Evolutionary conservation across 2,797 vertebrate species (phyloP).

Genomic region (Euthynnus affinis): DNA sequence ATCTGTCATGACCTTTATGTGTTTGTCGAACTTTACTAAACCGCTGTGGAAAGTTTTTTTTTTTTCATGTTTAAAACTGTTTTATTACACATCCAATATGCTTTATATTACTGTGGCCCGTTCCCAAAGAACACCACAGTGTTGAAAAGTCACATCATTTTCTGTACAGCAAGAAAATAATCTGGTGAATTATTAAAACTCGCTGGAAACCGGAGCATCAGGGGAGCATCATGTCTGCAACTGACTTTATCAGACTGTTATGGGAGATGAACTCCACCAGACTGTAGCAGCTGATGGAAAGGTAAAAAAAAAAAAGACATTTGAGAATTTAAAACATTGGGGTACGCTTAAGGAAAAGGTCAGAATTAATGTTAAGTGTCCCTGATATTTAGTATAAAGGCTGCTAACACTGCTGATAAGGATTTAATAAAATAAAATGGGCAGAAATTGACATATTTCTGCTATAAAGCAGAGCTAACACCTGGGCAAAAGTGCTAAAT

Average conservation of each 20-base stretch:
- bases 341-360: neutral
- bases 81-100: neutral
- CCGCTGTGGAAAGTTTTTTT: neutral
- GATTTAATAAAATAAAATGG: too few relatives aligned
- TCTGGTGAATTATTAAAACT: neutral
- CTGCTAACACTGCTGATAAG: too few relatives aligned
- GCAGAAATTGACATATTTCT: too few relatives aligned
- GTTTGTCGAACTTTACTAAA: neutral
- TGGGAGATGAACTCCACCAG: neutral
- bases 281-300: neutral
- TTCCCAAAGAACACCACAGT: neutral
- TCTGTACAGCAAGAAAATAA: neutral
- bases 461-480: neutral
- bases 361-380: too few relatives aligned
- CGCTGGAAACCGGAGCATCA: too few relatives aligned
- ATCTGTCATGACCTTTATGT: neutral
- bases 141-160: neutral
- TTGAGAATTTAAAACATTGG: neutral
- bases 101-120: too few relatives aligned
- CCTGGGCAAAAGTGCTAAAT: neutral
- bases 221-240: neutral
- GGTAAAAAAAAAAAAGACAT: neutral
- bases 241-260: neutral
- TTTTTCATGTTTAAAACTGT: neutral
- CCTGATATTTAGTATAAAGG: neutral